Evolutionary conservation across 2,888 invertebrate species (phyloP).

Genomic region (Raillietiella orientalis): DNA sequence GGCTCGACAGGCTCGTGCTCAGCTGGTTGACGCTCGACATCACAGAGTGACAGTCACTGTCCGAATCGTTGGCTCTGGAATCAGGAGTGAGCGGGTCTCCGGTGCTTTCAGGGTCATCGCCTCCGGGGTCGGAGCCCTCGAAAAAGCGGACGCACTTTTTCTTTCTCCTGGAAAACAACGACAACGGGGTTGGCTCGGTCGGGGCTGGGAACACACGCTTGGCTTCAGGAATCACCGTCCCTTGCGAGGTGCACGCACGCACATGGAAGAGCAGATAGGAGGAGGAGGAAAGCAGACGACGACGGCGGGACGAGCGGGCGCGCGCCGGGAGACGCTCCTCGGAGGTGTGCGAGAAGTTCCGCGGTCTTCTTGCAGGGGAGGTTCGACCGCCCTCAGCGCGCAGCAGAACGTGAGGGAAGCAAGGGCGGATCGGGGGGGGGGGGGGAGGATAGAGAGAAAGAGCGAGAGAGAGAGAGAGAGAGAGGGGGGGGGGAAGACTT

Average conservation of each 20-base stretch:
- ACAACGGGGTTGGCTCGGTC: neutral
- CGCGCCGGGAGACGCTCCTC: too few relatives aligned
- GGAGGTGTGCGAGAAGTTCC: too few relatives aligned
- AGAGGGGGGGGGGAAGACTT: too few relatives aligned
- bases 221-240: too few relatives aligned
- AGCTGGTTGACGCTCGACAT: slow-evolving; percentile 4
- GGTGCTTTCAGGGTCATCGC: slow-evolving; percentile 36
- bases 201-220: too few relatives aligned
- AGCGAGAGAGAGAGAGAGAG: too few relatives aligned
- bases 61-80: slow-evolving; percentile 26
- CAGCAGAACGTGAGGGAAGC: too few relatives aligned
- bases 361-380: too few relatives aligned
- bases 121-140: slow-evolving; percentile 35
- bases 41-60: slow-evolving; percentile 7
- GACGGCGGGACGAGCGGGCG: neutral
- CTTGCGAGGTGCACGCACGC: slow-evolving; percentile 1
- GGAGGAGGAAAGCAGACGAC: neutral
- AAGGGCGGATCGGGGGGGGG: too few relatives aligned
- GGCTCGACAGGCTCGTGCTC: slow-evolving; percentile 12
- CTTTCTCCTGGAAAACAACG: slow-evolving; percentile 40
- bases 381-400: too few relatives aligned
- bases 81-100: slow-evolving; percentile 18
- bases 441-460: too few relatives aligned
- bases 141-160: slow-evolving; percentile 88
- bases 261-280: slow-evolving; percentile 2